These are phyloP conservation scores for Corythoichthys intestinalis DNA, from an alignment of 2,113 vertebrate species.

Conservation along the genomic window DNA sequence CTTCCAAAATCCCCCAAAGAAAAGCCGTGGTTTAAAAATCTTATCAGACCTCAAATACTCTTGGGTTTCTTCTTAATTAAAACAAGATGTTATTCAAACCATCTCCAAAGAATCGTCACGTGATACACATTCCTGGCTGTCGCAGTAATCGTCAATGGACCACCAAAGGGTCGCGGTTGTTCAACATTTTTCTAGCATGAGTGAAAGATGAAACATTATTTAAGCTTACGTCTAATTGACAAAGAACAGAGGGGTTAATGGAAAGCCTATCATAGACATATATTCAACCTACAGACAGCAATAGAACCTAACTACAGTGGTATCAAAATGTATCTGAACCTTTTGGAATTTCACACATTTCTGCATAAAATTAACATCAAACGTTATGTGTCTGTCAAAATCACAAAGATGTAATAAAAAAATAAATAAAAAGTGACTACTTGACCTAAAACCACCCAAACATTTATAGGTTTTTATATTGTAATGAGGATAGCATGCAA, in stretches of 20 bases:
- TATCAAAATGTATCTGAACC: no score
- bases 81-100: conserved; percentile 1
- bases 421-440: no score
- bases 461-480: no score
- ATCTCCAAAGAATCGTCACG: conserved; percentile 2
- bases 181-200: neutral
- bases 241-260: neutral
- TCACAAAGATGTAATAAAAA: no score
- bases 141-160: neutral
- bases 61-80: neutral
- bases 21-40: neutral
- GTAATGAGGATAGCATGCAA: no score
- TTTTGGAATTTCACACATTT: no score
- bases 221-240: neutral
- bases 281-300: no score
- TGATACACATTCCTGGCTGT: neutral
- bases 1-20: neutral
- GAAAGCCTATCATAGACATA: neutral
- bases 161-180: neutral
- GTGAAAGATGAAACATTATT: neutral
- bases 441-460: no score
- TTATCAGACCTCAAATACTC: neutral
- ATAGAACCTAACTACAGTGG: no score
- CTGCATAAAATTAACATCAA: no score
- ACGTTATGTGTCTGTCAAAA: no score